A percentile compares a stretch with the other conserved stretches of the same genome.
phyloP scores from a whole-genome alignment of 1,140 invertebrate genomes.

The Anastrepha ludens region DNA sequence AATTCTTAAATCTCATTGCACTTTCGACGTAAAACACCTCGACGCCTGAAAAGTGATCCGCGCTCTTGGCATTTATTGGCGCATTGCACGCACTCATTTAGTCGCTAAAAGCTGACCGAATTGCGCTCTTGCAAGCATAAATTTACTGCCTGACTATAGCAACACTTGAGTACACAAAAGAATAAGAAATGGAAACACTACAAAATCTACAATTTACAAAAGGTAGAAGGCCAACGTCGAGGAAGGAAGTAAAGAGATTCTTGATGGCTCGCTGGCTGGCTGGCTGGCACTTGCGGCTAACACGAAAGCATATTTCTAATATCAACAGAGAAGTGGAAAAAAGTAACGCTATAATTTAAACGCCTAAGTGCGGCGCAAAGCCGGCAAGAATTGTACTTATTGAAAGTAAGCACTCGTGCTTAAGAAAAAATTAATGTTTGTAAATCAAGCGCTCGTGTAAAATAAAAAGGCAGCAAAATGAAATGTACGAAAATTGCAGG shows the following conservation, averaged over 20 bases:
- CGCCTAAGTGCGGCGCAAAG: slow-evolving; percentile 42
- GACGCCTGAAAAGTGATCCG: neutral
- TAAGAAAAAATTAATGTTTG: slow-evolving; percentile 44
- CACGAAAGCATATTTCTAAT: slow-evolving; percentile 50
- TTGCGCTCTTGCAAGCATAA: slow-evolving; percentile 35
- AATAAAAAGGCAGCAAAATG: slow-evolving; percentile 41
- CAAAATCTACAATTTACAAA: slow-evolving; percentile 5
- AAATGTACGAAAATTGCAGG: slow-evolving; percentile 41
- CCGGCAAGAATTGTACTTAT: slow-evolving; percentile 35
- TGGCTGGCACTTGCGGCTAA: slow-evolving; percentile 34
- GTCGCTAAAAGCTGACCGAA: slow-evolving; percentile 35
- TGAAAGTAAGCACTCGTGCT: slow-evolving; percentile 34
- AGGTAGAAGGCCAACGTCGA: neutral
- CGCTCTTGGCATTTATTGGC: slow-evolving; percentile 29
- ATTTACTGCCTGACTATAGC: neutral
- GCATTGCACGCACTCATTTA: slow-evolving; percentile 46
- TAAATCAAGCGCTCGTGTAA: slow-evolving; percentile 38
- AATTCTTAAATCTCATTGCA: slow-evolving; percentile 31
- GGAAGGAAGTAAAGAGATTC: slow-evolving; percentile 2
- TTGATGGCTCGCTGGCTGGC: neutral
- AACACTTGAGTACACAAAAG: slow-evolving; percentile 8
- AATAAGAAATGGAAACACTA: neutral
- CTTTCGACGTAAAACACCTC: slow-evolving; percentile 39
- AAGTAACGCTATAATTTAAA: slow-evolving; percentile 31
- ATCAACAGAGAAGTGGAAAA: neutral